Evolutionary conservation across 2,888 invertebrate genomes (phyloP).

Genomic region (Platycnemis pennipes): DNA sequence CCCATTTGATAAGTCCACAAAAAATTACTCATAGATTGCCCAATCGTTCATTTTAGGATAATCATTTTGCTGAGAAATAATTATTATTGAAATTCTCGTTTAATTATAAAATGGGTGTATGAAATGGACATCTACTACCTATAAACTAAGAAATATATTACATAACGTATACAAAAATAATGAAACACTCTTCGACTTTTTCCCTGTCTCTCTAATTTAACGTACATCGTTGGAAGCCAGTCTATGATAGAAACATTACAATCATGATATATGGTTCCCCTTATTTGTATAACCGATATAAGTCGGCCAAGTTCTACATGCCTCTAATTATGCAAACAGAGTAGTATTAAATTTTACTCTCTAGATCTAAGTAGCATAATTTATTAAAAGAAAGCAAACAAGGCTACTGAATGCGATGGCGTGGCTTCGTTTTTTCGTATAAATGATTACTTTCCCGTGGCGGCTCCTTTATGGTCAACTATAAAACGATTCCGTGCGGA

Average conservation of each 20-base stretch:
- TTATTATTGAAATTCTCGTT: too few species aligned
- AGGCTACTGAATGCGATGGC: neutral
- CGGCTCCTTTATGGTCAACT: neutral
- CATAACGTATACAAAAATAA: too few species aligned
- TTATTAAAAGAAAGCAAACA: neutral
- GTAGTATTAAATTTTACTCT: neutral
- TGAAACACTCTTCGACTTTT: too few species aligned
- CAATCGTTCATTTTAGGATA: too few species aligned
- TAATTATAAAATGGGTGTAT: too few species aligned
- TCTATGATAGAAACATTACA: neutral
- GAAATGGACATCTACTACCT: too few species aligned
- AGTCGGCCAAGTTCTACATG: neutral
- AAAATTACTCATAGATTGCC: too few species aligned
- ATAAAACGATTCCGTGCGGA: neutral
- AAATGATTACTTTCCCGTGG: neutral
- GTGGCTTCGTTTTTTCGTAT: neutral
- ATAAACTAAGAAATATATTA: too few species aligned
- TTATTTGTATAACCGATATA: neutral
- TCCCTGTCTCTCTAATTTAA: too few species aligned
- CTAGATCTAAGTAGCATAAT: neutral
- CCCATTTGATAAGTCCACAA: too few species aligned
- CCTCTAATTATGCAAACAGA: neutral
- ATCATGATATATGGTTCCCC: neutral
- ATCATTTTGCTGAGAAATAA: too few species aligned
- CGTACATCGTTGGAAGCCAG: too few species aligned